Conservation (phyloP, 1,140 invertebrate species). For the Aphelenchoides avenae region DNA sequence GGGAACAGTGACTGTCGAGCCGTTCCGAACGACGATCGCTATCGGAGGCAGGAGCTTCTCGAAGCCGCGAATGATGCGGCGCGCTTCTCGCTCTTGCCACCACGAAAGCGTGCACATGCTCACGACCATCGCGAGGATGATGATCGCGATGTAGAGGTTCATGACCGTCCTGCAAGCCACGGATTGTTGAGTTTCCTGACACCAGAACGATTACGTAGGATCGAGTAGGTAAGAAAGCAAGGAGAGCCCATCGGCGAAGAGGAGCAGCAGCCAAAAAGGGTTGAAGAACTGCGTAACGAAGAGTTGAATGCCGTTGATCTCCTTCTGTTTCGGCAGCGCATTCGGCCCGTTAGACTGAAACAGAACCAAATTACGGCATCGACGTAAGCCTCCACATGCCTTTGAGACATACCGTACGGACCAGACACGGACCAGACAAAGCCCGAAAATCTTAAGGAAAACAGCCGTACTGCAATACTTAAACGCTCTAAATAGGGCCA, state of each 20-base stretch:
- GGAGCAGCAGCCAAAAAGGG: constrained; percentile 25
- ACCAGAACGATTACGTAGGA: background rate
- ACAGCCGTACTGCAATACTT: too few relatives aligned
- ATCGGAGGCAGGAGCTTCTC: constrained; percentile 67
- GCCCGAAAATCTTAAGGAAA: too few relatives aligned
- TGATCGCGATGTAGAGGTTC: constrained; percentile 38
- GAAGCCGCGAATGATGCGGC: constrained; percentile 36
- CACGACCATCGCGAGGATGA: constrained; percentile 40
- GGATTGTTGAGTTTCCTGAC: too few relatives aligned
- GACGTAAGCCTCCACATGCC: too few relatives aligned
- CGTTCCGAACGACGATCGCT: constrained; percentile 86
- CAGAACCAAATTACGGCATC: too few relatives aligned
- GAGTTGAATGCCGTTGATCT: constrained; percentile 27
- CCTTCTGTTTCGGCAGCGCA: constrained; percentile 26
- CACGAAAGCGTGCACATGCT: constrained; percentile 41
- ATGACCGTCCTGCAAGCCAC: constrained; percentile 22
- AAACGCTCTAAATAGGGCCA: too few relatives aligned
- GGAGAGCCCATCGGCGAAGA: constrained; percentile 21
- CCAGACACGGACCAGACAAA: too few relatives aligned
- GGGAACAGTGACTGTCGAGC: constrained; percentile 79
- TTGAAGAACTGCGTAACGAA: constrained; percentile 29
- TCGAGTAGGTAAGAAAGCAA: background rate
- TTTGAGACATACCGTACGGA: too few relatives aligned
- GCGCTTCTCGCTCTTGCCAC: constrained; percentile 30
- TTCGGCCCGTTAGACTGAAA: constrained; percentile 23